Evolutionary conservation across 2,888 invertebrate species (phyloP).

Genomic region (Notodonta dromedarius): DNA sequence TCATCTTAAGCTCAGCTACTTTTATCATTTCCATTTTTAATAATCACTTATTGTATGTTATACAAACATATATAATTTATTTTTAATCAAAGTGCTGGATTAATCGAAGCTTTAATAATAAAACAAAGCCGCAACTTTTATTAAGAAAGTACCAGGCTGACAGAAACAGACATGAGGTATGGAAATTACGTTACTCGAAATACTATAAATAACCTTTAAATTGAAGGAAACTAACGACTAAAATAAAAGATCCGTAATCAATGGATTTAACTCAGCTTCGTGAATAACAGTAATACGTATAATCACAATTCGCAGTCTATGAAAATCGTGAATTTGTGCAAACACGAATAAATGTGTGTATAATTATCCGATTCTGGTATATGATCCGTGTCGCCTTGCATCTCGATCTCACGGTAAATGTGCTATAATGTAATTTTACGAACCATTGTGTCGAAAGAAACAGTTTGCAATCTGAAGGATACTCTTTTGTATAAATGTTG

Average conservation of each 20-base stretch:
- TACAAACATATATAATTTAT: no score
- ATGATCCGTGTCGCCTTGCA: slow-evolving; percentile 19
- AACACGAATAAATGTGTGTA: slow-evolving; percentile 8
- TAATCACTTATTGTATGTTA: no score
- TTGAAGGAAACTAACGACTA: no score
- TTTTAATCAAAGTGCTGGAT: no score
- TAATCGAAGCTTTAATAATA: slow-evolving; percentile 28
- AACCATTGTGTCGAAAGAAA: slow-evolving; percentile 12
- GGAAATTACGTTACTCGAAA: slow-evolving; percentile 68
- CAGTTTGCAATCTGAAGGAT: slow-evolving; percentile 16
- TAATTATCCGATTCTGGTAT: slow-evolving; percentile 9
- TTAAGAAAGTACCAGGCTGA: slow-evolving; percentile 78
- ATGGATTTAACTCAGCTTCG: no score
- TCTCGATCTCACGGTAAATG: slow-evolving; percentile 19
- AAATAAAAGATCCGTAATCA: no score
- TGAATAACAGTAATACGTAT: not conserved
- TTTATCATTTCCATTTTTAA: no score
- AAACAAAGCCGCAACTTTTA: slow-evolving; percentile 66
- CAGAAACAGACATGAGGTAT: slow-evolving; percentile 82
- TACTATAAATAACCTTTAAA: no score
- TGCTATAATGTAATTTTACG: slow-evolving; percentile 28
- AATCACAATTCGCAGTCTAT: slow-evolving; percentile 1
- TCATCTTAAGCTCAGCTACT: no score
- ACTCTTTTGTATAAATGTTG: not conserved
- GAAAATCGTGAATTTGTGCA: slow-evolving; percentile 13